Evolutionary conservation across 2,113 vertebrate species (phyloP), one percentile per base, ranked within the genome.

Genomic region (Aptenodytes forsteri): DNA sequence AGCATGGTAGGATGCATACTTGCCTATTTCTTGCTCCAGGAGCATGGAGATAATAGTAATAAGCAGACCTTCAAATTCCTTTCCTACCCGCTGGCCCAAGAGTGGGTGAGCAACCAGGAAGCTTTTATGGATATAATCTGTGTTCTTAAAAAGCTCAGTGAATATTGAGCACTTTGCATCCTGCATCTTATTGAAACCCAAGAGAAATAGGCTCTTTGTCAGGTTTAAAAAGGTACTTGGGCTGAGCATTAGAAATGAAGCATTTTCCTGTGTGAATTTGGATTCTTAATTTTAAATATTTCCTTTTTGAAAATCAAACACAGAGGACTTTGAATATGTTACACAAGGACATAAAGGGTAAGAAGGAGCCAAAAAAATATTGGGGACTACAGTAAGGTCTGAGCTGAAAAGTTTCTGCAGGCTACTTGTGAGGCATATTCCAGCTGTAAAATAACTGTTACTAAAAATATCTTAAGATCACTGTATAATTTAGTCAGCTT

Each of bases 401-500:
- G 34, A 87, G 44, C 65, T 49, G 54, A 50, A 71, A 82, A 96
- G 23, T 30, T 91, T 61, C 40, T 92, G 70, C 44, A 91, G 83
- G 34, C 49, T 85, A 76, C 56, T 83, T 90, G 50, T 80, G 47
- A 92, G 70, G 65, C 38, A 13, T 2, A 3, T 76, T 95, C 83
- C 90, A 94, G 84, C 61, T 87, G 90, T 72, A 79, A 94, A 91
- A 36, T 49, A 85, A 85, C 17, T 29, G 54, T 71, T 87, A 46
- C 78, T 87, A 79, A 93, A 97, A 91, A 72, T 83, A 84, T 34
- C 44, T 82, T 38, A 72, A 90, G 73, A 90, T 90, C 55, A 30
- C 36, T 65, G 73, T 77, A 19, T 72, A 79, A 94, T 90, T 83
- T 72, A 91, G 55, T 87, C 65, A 90, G n/a, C 42, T 91, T 83